A percentile compares a stretch with the other conserved stretches of the same genome.
Evolutionary conservation across 2,888 invertebrate species (phyloP).

Genomic region (Drosophila paracracens): DNA sequence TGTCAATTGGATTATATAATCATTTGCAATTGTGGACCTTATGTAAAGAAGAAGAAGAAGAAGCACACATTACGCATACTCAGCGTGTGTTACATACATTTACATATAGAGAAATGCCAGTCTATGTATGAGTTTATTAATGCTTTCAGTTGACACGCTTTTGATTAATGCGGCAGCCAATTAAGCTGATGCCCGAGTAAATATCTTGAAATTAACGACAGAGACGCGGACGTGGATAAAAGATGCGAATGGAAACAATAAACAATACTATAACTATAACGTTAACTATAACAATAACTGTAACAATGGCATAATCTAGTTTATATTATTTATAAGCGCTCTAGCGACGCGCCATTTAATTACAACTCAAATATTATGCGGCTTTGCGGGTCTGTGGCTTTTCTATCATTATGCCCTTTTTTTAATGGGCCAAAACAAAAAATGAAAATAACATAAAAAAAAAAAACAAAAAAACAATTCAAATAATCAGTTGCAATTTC

Average conservation of each 20-base stretch:
- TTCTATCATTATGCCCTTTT: slow-evolving; percentile 47
- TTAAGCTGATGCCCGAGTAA: slow-evolving; percentile 44
- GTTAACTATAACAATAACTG: slow-evolving; percentile 1
- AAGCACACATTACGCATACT: slow-evolving; percentile 42
- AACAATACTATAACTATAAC: slow-evolving; percentile 22
- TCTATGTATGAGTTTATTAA: slow-evolving; percentile 26
- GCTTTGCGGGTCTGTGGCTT: slow-evolving; percentile 42
- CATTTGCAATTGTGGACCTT: slow-evolving; percentile 15
- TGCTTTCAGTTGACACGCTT: slow-evolving; percentile 37
- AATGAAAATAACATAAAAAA: slow-evolving; percentile 5
- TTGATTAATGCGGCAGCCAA: slow-evolving; percentile 44
- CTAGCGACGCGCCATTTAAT: slow-evolving; percentile 64
- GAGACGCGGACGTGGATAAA: slow-evolving; percentile 20
- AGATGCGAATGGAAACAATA: slow-evolving; percentile 40
- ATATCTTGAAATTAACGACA: slow-evolving; percentile 51
- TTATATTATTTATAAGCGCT: slow-evolving; percentile 47
- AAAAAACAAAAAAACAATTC: slow-evolving; percentile 29
- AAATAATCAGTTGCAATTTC: slow-evolving; percentile 75
- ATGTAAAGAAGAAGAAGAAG: slow-evolving; percentile 14
- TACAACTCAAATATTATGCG: slow-evolving; percentile 62
- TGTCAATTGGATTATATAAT: slow-evolving; percentile 15
- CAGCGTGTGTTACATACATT: slow-evolving; percentile 38
- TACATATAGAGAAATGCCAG: neutral
- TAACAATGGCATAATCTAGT: slow-evolving; percentile 29
- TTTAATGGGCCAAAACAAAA: slow-evolving; percentile 45